phyloP scores from a whole-genome alignment of 2,797 vertebrate species.

The Gymnoscopelus microlampas region DNA sequence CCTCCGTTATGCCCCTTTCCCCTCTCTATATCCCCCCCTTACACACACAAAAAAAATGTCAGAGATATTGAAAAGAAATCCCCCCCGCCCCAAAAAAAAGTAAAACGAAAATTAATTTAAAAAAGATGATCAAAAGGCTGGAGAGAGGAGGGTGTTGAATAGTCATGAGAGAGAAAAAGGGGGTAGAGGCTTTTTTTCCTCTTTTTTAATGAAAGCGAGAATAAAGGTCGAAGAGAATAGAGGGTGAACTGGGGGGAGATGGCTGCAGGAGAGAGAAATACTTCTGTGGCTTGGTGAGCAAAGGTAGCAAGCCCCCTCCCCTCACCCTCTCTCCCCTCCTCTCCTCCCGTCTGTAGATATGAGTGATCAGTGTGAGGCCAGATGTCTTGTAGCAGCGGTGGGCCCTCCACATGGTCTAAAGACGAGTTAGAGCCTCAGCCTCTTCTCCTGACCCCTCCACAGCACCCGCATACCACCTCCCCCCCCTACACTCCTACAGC shows the following conservation, averaged over 20 bases:
- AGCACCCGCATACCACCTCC: slow-evolving; percentile 61
- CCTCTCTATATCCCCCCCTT: background rate
- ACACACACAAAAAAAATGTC: slow-evolving; percentile 27
- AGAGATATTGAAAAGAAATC: slow-evolving; percentile 23
- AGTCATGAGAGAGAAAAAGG: slow-evolving; percentile 1
- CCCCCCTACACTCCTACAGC: slow-evolving; percentile 45
- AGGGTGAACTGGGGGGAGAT: slow-evolving; percentile 10
- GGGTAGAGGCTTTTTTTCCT: background rate
- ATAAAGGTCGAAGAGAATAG: slow-evolving; percentile 51
- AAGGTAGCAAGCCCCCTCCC: slow-evolving; percentile 30
- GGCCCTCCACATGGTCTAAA: slow-evolving; percentile 54
- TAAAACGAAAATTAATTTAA: slow-evolving; percentile 28
- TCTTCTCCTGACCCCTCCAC: slow-evolving; percentile 78
- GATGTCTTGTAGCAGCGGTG: slow-evolving; percentile 74
- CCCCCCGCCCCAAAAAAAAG: background rate
- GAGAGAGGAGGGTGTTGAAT: slow-evolving; percentile 6
- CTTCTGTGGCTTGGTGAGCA: slow-evolving; percentile 51
- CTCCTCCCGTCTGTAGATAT: slow-evolving; percentile 63
- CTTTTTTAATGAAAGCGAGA: slow-evolving; percentile 8
- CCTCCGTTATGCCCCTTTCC: slow-evolving; percentile 19
- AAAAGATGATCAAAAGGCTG: slow-evolving; percentile 28
- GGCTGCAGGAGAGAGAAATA: background rate
- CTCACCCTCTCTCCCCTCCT: slow-evolving; percentile 24
- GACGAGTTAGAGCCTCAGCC: slow-evolving; percentile 70
- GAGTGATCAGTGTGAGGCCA: slow-evolving; percentile 78